Percentiles rank a stretch among this genome's conserved stretches.
phyloP scores from a whole-genome alignment of 2,113 vertebrate species.

The Garra rufa region DNA sequence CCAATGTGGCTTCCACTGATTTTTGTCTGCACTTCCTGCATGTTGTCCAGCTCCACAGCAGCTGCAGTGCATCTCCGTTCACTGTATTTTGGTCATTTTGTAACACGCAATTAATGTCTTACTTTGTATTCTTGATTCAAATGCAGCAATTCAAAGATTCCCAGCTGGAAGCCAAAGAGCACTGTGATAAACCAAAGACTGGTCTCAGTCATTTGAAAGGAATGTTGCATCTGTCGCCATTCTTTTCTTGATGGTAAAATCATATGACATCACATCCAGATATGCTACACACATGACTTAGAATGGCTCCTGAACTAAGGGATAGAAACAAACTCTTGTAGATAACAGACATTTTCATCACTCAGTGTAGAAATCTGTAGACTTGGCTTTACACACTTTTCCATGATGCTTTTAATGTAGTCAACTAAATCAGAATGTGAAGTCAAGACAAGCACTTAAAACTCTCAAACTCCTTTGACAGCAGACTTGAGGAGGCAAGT shows the following conservation, averaged over 20 bases:
- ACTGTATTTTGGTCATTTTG: conserved; percentile 25
- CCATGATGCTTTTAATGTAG: not conserved
- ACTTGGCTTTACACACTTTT: not conserved
- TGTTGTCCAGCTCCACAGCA: not conserved
- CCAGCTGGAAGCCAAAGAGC: conserved; percentile 36
- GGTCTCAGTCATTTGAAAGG: conserved; percentile 29
- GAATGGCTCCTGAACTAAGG: not conserved
- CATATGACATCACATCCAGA: conserved; percentile 29
- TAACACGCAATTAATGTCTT: conserved; percentile 9
- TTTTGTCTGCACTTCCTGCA: not conserved
- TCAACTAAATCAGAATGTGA: conserved; percentile 42
- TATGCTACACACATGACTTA: not conserved
- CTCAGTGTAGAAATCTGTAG: conserved; percentile 17
- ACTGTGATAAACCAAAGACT: conserved; percentile 17
- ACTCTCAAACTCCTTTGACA: conserved; percentile 6
- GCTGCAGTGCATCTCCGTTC: conserved; percentile 2
- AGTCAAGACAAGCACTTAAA: conserved; percentile 4
- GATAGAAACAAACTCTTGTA: not conserved
- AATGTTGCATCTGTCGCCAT: conserved; percentile 49
- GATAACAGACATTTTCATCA: conserved; percentile 1
- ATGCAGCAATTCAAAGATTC: conserved; percentile 13
- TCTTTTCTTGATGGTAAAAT: not conserved
- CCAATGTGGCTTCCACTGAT: not conserved
- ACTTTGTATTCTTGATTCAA: conserved; percentile 25
- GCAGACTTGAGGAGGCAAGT: not conserved